phyloP scores from a whole-genome alignment of 1,140 invertebrate genomes.

The Halictus rubicundus region DNA sequence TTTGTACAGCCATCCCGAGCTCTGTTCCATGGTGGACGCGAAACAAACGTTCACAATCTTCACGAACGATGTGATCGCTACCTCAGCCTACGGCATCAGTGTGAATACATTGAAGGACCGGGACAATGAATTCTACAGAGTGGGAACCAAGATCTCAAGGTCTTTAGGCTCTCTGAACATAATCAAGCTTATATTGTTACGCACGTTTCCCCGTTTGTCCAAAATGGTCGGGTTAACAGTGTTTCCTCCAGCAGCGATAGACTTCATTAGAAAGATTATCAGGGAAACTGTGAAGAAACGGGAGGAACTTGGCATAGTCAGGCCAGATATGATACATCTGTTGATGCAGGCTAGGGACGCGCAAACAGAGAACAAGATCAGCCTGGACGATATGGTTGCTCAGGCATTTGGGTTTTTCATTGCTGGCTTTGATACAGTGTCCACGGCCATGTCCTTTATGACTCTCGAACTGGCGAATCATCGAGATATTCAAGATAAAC shows the following conservation, averaged over 20 bases:
- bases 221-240: slow-evolving; percentile 2
- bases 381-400: slow-evolving; percentile 81
- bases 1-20: slow-evolving; percentile 29
- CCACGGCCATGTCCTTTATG: slow-evolving; percentile 80
- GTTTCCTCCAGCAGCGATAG: not conserved
- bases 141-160: not conserved
- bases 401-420: slow-evolving; percentile 81
- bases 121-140: slow-evolving; percentile 45
- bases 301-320: slow-evolving; percentile 18
- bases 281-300: slow-evolving; percentile 25
- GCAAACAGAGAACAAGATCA: slow-evolving; percentile 66
- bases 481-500: slow-evolving; percentile 82
- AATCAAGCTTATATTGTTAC: slow-evolving; percentile 28
- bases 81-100: slow-evolving; percentile 44
- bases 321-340: slow-evolving; percentile 57
- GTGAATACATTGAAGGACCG: slow-evolving; percentile 50
- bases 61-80: slow-evolving; percentile 55
- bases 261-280: slow-evolving; percentile 31
- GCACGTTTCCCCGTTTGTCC: not conserved
- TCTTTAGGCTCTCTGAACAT: not conserved
- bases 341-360: slow-evolving; percentile 37
- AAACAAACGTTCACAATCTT: slow-evolving; percentile 43
- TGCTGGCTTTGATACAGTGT: slow-evolving; percentile 85
- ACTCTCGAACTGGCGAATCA: slow-evolving; percentile 81
- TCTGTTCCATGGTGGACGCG: slow-evolving; percentile 14